These are phyloP conservation scores for Oenanthe oenanthe DNA, from an alignment of 2,113 vertebrate genomes.

Conservation along the genomic window DNA sequence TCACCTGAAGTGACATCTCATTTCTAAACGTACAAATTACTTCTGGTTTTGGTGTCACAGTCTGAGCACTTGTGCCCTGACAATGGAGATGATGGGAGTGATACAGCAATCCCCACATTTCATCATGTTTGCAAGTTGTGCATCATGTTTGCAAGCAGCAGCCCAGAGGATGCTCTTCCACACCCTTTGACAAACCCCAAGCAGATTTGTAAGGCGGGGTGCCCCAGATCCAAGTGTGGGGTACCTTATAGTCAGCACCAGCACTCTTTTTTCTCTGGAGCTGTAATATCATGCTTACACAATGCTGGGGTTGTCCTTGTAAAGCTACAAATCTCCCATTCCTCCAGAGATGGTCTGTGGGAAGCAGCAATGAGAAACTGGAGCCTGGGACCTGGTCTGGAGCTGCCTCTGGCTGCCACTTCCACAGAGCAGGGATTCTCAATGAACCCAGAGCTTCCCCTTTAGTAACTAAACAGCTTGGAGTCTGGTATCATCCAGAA, in stretches of 20 bases:
- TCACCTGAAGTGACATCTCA: fast-evolving
- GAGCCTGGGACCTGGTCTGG: neutral
- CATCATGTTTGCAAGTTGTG: fast-evolving
- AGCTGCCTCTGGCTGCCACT: neutral
- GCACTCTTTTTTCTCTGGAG: neutral
- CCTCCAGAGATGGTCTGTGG: neutral
- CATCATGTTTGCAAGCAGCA: neutral
- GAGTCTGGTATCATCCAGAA: neutral
- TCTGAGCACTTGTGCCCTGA: neutral
- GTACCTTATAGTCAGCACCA: neutral
- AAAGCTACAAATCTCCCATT: neutral
- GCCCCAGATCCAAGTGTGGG: neutral
- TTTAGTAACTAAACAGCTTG: neutral
- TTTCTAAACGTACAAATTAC: neutral
- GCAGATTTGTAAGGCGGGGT: neutral
- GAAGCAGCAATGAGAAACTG: neutral
- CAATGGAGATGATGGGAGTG: neutral
- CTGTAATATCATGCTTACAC: fast-evolving
- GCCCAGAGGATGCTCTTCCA: neutral
- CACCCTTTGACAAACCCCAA: neutral
- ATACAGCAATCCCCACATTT: neutral
- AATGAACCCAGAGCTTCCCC: neutral
- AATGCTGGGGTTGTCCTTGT: neutral
- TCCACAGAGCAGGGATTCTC: neutral
- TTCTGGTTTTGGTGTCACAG: neutral